Base-by-base conservation (phyloP, 2,888 invertebrate species). In the Morinoia aosen region DNA sequence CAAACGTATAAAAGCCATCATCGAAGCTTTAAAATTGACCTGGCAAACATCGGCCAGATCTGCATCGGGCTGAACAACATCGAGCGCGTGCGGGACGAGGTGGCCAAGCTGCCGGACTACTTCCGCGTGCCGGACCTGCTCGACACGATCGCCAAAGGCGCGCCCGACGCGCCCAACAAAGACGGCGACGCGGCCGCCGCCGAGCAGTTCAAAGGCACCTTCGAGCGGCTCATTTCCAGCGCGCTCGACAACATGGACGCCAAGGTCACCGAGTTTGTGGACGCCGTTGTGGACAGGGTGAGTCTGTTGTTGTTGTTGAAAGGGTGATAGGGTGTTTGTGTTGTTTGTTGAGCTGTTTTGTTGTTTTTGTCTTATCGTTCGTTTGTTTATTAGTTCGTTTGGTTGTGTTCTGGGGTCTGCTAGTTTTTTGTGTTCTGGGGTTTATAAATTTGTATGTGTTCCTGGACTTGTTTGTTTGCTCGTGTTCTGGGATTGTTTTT, bases 11-110 rank as follows among this genome's bases (percentile, higher is more conserved):
- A n/a, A n/a, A n/a, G n/a, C n/a, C n/a, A n/a, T n/a, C n/a, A n/a
- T n/a, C n/a, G n/a, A n/a, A n/a, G n/a, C n/a, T n/a, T n/a, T n/a
- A n/a, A n/a, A n/a, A n/a, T n/a, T n/a, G n/a, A n/a, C n/a, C n/a
- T 48, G 48, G 48, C 48, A 48, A 48, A 48, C 48, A 48, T 48
- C 48, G 48, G 48, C 5, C 95, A 96, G 96, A 96, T 96, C 57
- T 96, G 96, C 88, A 95, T 96, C n/a, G 96, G 96, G 19, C 96
- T 96, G 10, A 96, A 96, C 96, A 96, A 96, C 96, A 96, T 96
- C 58, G 96, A 96, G 64, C 56, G 96, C 25, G 96, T 96, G n/a
- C 48, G 96, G 40, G 64, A 94, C 57, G 96, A 96, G 40, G 91
- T 96, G 61, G 96, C 96, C 25, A 95, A 94, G 11, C 91, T 96